These are phyloP conservation scores for Chiloscyllium punctatum DNA, from an alignment of 2,797 vertebrate species.

Conservation along the genomic window DNA sequence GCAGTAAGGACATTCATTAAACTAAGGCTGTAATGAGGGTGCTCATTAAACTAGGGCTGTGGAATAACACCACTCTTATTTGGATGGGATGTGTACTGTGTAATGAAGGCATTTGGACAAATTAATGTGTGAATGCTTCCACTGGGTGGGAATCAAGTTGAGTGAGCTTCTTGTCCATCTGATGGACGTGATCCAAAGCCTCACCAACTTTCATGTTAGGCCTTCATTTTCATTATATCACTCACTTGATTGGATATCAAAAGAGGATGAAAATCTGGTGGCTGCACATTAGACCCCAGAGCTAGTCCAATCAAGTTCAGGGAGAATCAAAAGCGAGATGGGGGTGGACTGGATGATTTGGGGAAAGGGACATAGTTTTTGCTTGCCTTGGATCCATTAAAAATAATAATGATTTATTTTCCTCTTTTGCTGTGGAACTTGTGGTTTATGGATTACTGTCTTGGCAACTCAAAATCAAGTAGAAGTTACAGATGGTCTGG, in stretches of 20 bases:
- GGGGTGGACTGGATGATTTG: too few species aligned
- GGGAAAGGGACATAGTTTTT: neutral
- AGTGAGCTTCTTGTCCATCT: neutral
- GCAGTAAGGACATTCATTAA: neutral
- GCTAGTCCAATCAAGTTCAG: neutral
- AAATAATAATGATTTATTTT: neutral
- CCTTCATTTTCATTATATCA: neutral
- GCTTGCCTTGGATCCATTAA: neutral
- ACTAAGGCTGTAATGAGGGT: neutral
- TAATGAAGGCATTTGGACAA: neutral
- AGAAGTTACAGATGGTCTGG: neutral
- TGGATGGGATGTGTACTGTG: neutral
- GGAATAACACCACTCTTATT: neutral
- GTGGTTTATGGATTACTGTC: neutral
- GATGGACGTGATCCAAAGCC: neutral
- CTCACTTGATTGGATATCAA: neutral
- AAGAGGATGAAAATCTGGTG: neutral
- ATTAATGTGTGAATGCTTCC: neutral
- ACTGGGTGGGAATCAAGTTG: neutral
- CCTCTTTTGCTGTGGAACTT: neutral
- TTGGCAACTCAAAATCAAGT: too few species aligned
- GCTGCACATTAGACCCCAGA: neutral
- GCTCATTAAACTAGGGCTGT: neutral
- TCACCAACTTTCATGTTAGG: neutral
- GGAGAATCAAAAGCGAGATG: neutral